A percentile compares a stretch with the other conserved stretches of the same genome.
phyloP scores from a whole-genome alignment of 2,888 invertebrate genomes.

The Leptinotarsa tumamoca region DNA sequence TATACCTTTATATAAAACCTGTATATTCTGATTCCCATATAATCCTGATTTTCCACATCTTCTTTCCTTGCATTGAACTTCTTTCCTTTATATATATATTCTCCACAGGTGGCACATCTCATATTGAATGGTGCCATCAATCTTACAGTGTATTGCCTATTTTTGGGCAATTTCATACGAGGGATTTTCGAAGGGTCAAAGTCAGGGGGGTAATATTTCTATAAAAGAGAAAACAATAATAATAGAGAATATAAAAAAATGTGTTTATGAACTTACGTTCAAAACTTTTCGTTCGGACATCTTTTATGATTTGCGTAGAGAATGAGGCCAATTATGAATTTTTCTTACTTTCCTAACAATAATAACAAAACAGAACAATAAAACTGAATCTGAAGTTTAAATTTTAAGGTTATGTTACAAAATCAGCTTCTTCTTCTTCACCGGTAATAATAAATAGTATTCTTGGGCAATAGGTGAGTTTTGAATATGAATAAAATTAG shows the following conservation, averaged over 20 bases:
- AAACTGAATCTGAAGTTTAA: background rate
- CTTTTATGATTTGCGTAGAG: background rate
- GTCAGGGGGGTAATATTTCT: conserved; percentile 99
- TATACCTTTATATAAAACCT: conserved; percentile 93
- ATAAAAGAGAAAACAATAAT: conserved; percentile 59
- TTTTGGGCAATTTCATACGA: conserved; percentile 94
- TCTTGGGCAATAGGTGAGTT: too few relatives aligned
- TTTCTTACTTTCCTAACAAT: background rate
- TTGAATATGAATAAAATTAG: too few relatives aligned
- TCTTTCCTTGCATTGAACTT: conserved; percentile 99
- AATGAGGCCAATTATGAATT: background rate
- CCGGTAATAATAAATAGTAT: too few relatives aligned
- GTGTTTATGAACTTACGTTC: conserved; percentile 30
- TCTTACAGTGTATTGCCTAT: conserved; percentile 96
- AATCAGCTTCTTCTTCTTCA: too few relatives aligned
- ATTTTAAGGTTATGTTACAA: background rate
- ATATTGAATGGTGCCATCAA: conserved; percentile 99
- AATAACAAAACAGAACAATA: background rate
- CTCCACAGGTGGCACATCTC: conserved; percentile 98
- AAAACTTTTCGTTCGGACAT: conserved; percentile 46
- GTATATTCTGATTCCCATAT: conserved; percentile 96
- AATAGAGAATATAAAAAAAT: background rate
- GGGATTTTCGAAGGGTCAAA: conserved; percentile 99
- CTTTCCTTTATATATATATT: conserved; percentile 99
- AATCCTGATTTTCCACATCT: conserved; percentile 97